Conservation (phyloP, 2,113 vertebrate genomes). For the Laticauda laticaudata region DNA sequence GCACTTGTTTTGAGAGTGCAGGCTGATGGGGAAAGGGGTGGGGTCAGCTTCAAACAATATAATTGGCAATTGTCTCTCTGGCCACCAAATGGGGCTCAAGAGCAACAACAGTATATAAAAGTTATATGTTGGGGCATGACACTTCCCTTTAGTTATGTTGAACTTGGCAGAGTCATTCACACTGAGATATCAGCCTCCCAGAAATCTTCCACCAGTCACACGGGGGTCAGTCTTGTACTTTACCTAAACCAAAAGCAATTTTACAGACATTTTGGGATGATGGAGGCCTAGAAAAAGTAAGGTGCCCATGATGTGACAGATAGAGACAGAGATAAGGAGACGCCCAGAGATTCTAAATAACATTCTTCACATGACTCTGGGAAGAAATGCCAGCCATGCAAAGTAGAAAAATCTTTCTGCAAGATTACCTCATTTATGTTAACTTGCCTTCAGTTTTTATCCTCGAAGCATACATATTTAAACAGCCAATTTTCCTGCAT, state of each 20-base stretch:
- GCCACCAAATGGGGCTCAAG: too few relatives aligned
- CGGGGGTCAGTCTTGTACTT: not conserved
- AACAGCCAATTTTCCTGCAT: constrained; percentile 50
- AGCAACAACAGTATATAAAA: too few relatives aligned
- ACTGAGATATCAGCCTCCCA: not conserved
- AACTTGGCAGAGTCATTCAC: not conserved
- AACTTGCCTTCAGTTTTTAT: constrained; percentile 9
- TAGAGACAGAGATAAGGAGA: not conserved
- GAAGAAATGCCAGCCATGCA: not conserved
- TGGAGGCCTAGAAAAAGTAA: not conserved
- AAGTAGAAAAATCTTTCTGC: not conserved
- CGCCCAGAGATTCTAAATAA: not conserved
- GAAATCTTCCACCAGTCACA: not conserved
- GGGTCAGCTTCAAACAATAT: too few relatives aligned
- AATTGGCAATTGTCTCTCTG: too few relatives aligned
- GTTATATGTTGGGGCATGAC: too few relatives aligned
- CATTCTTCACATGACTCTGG: too few relatives aligned
- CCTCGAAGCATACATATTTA: constrained; percentile 40
- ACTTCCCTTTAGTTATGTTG: not conserved
- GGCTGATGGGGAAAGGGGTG: too few relatives aligned
- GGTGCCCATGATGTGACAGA: not conserved
- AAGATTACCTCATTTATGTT: not conserved
- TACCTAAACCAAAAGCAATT: not conserved
- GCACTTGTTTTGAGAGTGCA: too few relatives aligned
- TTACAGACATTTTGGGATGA: not conserved